Conservation (phyloP, 1,140 invertebrate species). For the Holcopasites calliopsidis region DNA sequence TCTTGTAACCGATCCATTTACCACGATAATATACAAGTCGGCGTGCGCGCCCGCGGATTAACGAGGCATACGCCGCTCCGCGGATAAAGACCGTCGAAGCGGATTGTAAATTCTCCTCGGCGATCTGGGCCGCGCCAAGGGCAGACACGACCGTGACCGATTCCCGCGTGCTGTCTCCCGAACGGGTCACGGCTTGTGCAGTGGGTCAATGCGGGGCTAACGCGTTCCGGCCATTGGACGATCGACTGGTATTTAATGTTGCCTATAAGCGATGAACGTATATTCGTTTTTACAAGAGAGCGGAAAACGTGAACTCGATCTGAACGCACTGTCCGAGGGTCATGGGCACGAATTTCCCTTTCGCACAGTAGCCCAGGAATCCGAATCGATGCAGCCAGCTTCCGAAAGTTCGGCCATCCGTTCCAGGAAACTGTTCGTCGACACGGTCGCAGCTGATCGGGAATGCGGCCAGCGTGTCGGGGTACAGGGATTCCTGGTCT, state of each 20-base stretch:
- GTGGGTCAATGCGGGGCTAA: too few relatives aligned
- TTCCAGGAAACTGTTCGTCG: conserved; percentile 52
- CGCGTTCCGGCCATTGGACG: too few relatives aligned
- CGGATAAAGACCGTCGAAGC: conserved; percentile 15
- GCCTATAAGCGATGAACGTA: too few relatives aligned
- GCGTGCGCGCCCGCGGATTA: conserved; percentile 12
- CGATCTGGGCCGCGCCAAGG: conserved; percentile 4
- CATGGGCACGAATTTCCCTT: neutral
- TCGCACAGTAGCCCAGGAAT: neutral
- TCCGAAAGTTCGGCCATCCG: conserved; percentile 46
- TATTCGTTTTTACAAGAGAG: too few relatives aligned
- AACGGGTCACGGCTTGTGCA: neutral
- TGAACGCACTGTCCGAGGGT: neutral
- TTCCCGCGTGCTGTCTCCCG: neutral
- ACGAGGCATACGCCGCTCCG: conserved; percentile 21
- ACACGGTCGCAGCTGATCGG: conserved; percentile 33
- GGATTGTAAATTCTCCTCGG: conserved; percentile 40
- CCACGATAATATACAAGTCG: conserved; percentile 15
- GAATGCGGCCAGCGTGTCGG: conserved; percentile 40
- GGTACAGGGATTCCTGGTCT: conserved; percentile 52
- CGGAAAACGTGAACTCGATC: too few relatives aligned
- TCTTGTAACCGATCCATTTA: conserved; percentile 42
- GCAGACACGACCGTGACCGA: neutral
- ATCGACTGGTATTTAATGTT: too few relatives aligned
- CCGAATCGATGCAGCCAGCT: neutral